Base-by-base conservation (phyloP, 2,888 invertebrate genomes). In the Bellardia pandia region DNA sequence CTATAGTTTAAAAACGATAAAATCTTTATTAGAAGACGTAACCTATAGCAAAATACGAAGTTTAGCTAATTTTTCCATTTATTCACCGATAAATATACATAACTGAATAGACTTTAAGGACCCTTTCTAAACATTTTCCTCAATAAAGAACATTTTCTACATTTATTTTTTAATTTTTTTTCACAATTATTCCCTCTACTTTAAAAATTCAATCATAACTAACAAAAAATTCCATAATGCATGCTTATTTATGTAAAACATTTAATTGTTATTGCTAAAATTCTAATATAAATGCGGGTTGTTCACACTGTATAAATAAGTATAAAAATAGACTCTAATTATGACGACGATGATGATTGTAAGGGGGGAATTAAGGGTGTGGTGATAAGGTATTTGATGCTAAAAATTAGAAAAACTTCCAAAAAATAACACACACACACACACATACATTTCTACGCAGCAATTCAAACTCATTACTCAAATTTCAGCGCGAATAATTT, bases 381-480 rank as follows among this genome's bases (percentile, higher is more conserved):
- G 53, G 62, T 16, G 68, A 68, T 30, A 68, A 48, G 23, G 64
- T 56, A 23, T 53, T 82, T 78, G 53, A 69, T 1, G 66, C 13
- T 45, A n/a, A 62, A 62, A 82, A 62, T 62, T 78, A 66, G 42
- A 45, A 53, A 82, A 68, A 51, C 53, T 60, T 16, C 13, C n/a
- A 8, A 53, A 51, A 51, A 66, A 66, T 60, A 68, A 16, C 6
- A 51, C 53, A 48, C 62, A 72, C n/a, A 42, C 23, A 14, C 75
- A n/a, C 14, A 74, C 33, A 40, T 23, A 58, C 48, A 9, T 16
- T 33, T 37, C 23, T 8, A 11, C 11, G 37, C 53, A 76, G 37
- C 53, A 68, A 80, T 84, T 74, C 66, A 81, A 75, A 85, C 75
- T 87, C 87, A 85, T 87, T 85, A 87, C 77, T 85, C 81, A 87